Percentiles rank a stretch among this genome's conserved stretches.
Conservation (phyloP, 2,888 invertebrate genomes). For the Crematogaster levior region DNA sequence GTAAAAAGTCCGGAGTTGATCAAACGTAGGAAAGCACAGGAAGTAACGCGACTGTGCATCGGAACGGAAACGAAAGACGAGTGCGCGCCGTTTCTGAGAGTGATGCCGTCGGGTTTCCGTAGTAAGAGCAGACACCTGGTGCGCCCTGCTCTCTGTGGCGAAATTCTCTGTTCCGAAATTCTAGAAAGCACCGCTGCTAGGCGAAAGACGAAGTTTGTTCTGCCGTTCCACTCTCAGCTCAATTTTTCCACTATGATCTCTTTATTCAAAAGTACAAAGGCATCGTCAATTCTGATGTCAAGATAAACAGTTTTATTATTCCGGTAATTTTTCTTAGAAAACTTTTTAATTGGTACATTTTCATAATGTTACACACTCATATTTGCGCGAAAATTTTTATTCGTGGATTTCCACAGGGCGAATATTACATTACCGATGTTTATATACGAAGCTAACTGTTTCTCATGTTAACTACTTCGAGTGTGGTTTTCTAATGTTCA, state of each 20-base stretch:
- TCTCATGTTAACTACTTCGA: background rate
- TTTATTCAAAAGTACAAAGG: background rate
- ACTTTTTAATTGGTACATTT: conserved; percentile 24
- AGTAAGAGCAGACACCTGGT: conserved; percentile 55
- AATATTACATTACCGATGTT: background rate
- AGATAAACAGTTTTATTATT: conserved; percentile 13
- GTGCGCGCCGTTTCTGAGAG: conserved; percentile 54
- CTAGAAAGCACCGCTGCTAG: conserved; percentile 8
- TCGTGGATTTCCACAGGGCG: background rate
- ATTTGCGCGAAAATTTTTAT: conserved; percentile 8
- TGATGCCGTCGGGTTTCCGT: conserved; percentile 53
- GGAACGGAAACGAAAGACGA: conserved; percentile 52
- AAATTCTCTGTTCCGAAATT: too few relatives aligned
- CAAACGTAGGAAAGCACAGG: conserved; percentile 61
- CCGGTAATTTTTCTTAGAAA: background rate
- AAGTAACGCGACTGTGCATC: conserved; percentile 56
- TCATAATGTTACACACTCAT: background rate
- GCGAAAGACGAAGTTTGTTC: conserved; percentile 6
- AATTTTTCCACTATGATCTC: background rate
- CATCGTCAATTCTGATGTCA: background rate
- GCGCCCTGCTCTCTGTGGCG: conserved; percentile 31
- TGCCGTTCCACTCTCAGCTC: background rate
- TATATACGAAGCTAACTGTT: background rate
- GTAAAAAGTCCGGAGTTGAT: conserved; percentile 61
- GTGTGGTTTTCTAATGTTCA: conserved; percentile 1